A percentile compares a stretch with the other conserved stretches of the same genome.
phyloP scores from a whole-genome alignment of 1,140 invertebrate genomes.

The Hormaphis cornu region DNA sequence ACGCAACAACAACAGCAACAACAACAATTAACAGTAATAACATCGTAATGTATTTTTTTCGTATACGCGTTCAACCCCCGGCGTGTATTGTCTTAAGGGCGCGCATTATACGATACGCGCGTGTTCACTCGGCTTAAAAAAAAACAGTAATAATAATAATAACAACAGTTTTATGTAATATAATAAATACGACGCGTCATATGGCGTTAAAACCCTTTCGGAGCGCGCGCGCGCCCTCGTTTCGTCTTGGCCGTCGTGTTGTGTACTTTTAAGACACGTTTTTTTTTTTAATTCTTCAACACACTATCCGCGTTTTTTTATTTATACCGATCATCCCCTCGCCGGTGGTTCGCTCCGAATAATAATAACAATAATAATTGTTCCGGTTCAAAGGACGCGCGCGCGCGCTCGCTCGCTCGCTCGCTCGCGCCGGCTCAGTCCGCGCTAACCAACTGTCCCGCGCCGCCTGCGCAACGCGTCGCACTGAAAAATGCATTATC shows the following conservation, averaged over 20 bases:
- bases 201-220: slow-evolving; percentile 24
- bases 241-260: background rate
- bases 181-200: slow-evolving; percentile 25
- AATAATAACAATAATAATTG: too few relatives aligned
- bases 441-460: slow-evolving; percentile 27
- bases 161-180: too few relatives aligned
- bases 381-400: slow-evolving; percentile 25
- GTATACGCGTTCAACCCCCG: too few relatives aligned
- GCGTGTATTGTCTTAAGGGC: too few relatives aligned
- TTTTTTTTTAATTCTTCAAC: background rate
- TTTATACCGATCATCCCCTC: background rate
- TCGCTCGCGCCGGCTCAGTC: too few relatives aligned
- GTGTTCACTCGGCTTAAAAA: too few relatives aligned
- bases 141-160: too few relatives aligned
- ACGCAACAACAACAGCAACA: too few relatives aligned
- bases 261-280: background rate
- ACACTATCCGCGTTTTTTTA: background rate
- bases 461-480: background rate
- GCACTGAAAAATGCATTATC: background rate
- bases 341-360: slow-evolving; percentile 23
- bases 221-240: slow-evolving; percentile 5
- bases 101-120: background rate
- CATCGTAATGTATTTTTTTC: too few relatives aligned
- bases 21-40: too few relatives aligned
- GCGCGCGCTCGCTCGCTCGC: too few relatives aligned